These are phyloP conservation scores for Drepana arcuata DNA, from an alignment of 1,140 invertebrate genomes.

Conservation along the genomic window DNA sequence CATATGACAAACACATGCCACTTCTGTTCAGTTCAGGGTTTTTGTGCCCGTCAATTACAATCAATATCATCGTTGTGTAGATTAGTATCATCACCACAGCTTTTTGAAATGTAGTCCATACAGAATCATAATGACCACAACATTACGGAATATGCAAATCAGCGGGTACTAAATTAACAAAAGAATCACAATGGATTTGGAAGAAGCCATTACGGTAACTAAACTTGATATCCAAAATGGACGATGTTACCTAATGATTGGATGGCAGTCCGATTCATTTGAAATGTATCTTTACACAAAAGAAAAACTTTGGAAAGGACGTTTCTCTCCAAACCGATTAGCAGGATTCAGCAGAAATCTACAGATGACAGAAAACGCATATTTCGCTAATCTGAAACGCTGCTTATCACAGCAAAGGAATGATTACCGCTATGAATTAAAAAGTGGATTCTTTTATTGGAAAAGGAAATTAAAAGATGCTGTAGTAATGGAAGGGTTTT, in stretches of 20 bases:
- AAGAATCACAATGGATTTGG: conserved; percentile 34
- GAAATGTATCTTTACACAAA: conserved; percentile 36
- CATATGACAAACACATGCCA: too few species aligned
- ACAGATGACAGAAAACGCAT: conserved; percentile 28
- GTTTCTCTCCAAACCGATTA: conserved; percentile 37
- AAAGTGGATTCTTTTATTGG: conserved; percentile 53
- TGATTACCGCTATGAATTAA: conserved; percentile 45
- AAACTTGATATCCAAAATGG: conserved; percentile 27
- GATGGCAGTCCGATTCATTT: conserved; percentile 41
- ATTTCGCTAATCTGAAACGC: conserved; percentile 24
- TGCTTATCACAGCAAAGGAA: conserved; percentile 32
- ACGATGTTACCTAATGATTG: conserved; percentile 32
- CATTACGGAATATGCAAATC: too few species aligned
- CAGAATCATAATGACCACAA: too few species aligned
- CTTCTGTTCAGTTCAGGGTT: too few species aligned
- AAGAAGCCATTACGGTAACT: conserved; percentile 39
- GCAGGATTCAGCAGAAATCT: conserved; percentile 42
- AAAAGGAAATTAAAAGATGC: conserved; percentile 33
- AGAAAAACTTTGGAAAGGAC: conserved; percentile 43
- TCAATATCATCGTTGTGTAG: too few species aligned
- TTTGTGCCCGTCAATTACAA: too few species aligned
- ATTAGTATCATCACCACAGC: too few species aligned
- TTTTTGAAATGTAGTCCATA: too few species aligned
- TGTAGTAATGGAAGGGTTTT: conserved; percentile 41
- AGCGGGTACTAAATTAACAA: too few species aligned